These are phyloP conservation scores for Oncorhynchus nerka DNA, from an alignment of 2,113 vertebrate genomes.

Conservation along the genomic window DNA sequence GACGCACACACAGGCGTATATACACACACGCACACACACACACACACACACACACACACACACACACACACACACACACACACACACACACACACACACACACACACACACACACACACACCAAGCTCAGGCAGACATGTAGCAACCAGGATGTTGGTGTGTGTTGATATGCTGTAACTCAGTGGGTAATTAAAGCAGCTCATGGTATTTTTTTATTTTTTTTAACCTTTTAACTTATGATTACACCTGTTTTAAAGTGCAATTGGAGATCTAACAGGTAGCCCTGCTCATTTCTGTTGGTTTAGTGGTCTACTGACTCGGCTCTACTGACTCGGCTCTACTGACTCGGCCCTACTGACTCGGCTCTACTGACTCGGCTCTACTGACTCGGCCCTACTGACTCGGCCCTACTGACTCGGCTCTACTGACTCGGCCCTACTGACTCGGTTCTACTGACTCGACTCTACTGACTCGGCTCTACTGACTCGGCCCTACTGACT, in stretches of 20 bases:
- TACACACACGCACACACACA: background rate
- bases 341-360: background rate
- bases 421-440: no score
- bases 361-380: slow-evolving; percentile 30
- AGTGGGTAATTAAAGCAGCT: slow-evolving; percentile 35
- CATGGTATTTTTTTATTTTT: background rate
- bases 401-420: no score
- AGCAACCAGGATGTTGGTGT: slow-evolving; percentile 26
- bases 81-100: background rate
- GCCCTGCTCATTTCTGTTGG: background rate
- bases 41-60: background rate
- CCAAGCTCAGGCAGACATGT: slow-evolving; percentile 11
- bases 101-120: background rate
- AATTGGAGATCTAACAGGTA: slow-evolving; percentile 21
- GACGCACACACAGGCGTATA: background rate
- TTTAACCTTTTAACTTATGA: no score
- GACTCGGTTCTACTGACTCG: no score
- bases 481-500: no score
- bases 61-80: background rate
- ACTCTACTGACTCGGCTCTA: no score
- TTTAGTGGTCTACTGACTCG: slow-evolving; percentile 9
- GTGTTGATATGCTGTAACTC: slow-evolving; percentile 35
- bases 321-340: slow-evolving; percentile 25
- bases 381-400: no score
- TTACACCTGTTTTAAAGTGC: slow-evolving; percentile 48